phyloP scores from a whole-genome alignment of 2,888 invertebrate species.

The Ophion slaviceki region DNA sequence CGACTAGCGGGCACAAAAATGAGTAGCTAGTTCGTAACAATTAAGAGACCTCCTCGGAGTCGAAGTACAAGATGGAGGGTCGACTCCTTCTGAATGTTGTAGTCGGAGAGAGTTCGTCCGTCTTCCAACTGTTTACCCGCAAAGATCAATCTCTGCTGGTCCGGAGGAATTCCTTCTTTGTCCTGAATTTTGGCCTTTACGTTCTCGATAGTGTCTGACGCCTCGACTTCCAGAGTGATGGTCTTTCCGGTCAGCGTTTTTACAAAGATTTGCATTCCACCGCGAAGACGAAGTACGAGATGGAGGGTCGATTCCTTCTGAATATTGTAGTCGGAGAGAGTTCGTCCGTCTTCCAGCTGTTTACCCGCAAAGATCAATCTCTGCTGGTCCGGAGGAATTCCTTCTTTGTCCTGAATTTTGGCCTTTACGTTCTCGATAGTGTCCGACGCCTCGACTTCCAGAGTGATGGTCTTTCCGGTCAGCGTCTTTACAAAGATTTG shows the following conservation, averaged over 20 bases:
- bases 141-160: constrained; percentile 66
- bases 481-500: constrained; percentile 67
- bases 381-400: constrained; percentile 69
- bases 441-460: constrained; percentile 68
- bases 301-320: constrained; percentile 68
- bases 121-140: constrained; percentile 67
- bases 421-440: constrained; percentile 68
- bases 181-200: constrained; percentile 83
- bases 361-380: constrained; percentile 68
- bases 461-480: constrained; percentile 65
- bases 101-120: constrained; percentile 64
- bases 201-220: constrained; percentile 85
- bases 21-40: neutral
- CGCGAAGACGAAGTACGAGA: constrained; percentile 64
- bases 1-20: neutral
- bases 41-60: constrained; percentile 58
- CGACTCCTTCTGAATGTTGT: constrained; percentile 67
- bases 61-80: constrained; percentile 66
- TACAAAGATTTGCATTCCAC: constrained; percentile 62
- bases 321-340: constrained; percentile 64
- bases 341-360: constrained; percentile 68
- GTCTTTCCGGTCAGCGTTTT: constrained; percentile 82
- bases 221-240: constrained; percentile 84
- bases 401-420: constrained; percentile 69
- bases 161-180: constrained; percentile 65